Base-by-base conservation (phyloP, 2,113 vertebrate genomes). In the Acrocephalus arundinaceus region DNA sequence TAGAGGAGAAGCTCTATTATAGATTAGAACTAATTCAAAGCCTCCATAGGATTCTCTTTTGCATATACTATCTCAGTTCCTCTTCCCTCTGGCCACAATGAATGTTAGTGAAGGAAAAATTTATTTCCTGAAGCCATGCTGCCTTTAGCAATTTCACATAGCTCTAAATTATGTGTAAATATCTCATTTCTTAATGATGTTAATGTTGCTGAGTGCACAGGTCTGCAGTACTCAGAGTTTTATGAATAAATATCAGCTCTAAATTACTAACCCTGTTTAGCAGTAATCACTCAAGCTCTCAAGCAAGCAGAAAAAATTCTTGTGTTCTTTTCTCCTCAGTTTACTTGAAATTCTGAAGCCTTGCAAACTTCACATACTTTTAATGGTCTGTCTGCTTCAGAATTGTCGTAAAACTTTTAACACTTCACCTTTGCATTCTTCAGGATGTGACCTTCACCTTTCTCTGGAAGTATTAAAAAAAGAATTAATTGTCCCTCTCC, bases 151-250 rank as follows among this genome's bases (percentile, higher is more conserved):
- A 76, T 74, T 96, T 89, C 61, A 90, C 58, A 93, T 35, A 94
- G 68, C 74, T 83, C 52, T 94, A 90, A 80, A 79, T 84, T 66
- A 87, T 62, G 25, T 93, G 81, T 54, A 90, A 80, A 65, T 68
- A 83, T 92, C 83, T 95, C 6, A 94, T 89, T 94, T 93, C 54
- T 93, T 94, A 88, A 89, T 76, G 58, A 84, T 76, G 85, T 81
- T 84, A 88, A 74, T 57, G 27, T 66, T 89, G 77, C 25, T 63
- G 62, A 88, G 37, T 68, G n/a, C 43, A 80, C 35, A 52, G 33
- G 48, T 87, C 75, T 94, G 72, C 27, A 65, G 33, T 90, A 66
- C 9, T 85, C 12, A 87, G 43, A 43, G n/a, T 59, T 86, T 51
- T 33, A 55, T 59, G 23, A 6, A 3, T 49, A 67, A 91, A 57